A percentile compares a stretch with the other conserved stretches of the same genome.
These are phyloP conservation scores for Leucopsar rothschildi DNA, from an alignment of 2,113 vertebrate genomes.

Conservation along the genomic window DNA sequence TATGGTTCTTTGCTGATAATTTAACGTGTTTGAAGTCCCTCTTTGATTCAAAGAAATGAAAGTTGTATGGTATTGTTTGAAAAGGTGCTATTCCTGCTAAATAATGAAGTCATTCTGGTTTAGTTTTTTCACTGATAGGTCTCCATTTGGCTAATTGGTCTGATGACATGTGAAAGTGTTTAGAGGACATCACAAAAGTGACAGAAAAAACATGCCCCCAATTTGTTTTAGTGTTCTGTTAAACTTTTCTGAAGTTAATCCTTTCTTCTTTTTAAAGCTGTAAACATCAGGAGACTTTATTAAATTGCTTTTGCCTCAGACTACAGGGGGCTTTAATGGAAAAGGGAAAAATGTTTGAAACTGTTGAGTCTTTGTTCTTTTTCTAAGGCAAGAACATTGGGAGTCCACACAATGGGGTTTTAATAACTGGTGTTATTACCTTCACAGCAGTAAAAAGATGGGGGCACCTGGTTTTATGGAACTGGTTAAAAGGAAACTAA, in stretches of 20 bases:
- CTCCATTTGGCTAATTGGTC: conserved; percentile 25
- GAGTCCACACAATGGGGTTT: neutral
- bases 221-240: neutral
- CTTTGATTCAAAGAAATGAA: conserved; percentile 22
- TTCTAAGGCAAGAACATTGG: neutral
- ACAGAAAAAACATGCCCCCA: neutral
- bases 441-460: neutral
- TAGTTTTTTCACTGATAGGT: neutral
- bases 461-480: neutral
- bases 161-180: neutral
- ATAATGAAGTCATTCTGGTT: neutral
- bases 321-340: neutral
- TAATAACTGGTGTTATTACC: neutral
- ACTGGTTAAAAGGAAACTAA: neutral
- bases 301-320: conserved; percentile 32
- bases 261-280: neutral
- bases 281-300: conserved; percentile 1
- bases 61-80: neutral
- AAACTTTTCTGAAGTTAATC: neutral
- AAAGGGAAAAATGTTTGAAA: conserved; percentile 4
- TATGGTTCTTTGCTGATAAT: neutral
- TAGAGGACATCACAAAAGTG: neutral
- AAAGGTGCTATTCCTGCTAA: conserved; percentile 1
- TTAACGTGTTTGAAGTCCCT: conserved; percentile 6
- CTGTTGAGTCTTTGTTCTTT: conserved; percentile 16